Conservation (phyloP, 2,113 vertebrate genomes). For the Muscicapa adusta region DNA sequence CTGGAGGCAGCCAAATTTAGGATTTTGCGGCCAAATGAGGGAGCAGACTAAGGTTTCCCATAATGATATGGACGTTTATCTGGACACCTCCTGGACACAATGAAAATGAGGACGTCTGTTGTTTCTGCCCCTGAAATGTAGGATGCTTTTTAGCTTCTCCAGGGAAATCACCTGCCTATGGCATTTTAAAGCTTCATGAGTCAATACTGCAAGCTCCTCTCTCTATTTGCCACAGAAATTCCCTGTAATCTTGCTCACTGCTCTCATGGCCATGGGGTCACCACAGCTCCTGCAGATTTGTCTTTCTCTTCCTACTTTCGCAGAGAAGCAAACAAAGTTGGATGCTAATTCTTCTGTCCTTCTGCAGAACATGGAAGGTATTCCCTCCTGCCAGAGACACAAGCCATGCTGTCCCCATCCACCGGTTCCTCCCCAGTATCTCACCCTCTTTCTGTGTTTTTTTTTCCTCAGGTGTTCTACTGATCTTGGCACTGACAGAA, state of each 20-base stretch:
- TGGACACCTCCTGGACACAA: not conserved
- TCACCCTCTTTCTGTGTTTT: conserved; percentile 7
- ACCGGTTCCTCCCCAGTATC: not conserved
- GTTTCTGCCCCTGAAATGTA: not conserved
- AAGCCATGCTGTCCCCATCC: fast-evolving
- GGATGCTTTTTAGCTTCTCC: not conserved
- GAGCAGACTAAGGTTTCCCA: not conserved
- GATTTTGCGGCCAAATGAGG: not conserved
- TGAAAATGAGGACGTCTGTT: not conserved
- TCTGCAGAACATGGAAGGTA: not conserved
- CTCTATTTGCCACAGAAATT: not conserved
- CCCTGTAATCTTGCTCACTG: fast-evolving
- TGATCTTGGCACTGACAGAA: conserved; percentile 87
- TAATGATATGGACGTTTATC: not conserved
- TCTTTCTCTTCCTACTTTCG: not conserved
- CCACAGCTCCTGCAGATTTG: not conserved
- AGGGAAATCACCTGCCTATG: not conserved
- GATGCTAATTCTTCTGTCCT: not conserved
- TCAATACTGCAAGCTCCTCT: not conserved
- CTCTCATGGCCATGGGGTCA: not conserved
- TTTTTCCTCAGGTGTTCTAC: conserved; percentile 82
- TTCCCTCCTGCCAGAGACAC: not conserved
- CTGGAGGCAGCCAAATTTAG: not conserved
- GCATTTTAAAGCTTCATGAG: not conserved
- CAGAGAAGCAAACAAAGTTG: not conserved